Evolutionary conservation across 1,140 invertebrate species (phyloP), one percentile per base, ranked within the genome.

Genomic region (Aporrectodea caliginosa): DNA sequence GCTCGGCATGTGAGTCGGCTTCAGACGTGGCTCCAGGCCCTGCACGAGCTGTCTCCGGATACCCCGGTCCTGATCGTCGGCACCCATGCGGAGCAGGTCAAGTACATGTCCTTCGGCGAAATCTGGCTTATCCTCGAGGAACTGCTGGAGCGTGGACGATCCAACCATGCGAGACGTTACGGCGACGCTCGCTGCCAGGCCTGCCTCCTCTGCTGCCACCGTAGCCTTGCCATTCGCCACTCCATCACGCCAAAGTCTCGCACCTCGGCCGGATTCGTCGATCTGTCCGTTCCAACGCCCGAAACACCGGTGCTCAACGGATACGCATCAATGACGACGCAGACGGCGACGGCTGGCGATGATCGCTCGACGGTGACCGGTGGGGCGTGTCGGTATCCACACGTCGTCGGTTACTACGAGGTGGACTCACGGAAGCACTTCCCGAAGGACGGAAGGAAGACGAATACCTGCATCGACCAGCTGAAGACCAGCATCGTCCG

Each of bases 381-480:
- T 16, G 72, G 78, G 16, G 22, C 34, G 16, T n/a, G n/a, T 1
- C 71, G 73, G 12, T 78, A 34, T 34, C 77, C 80, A 31, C 80
- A 81, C 35, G 69, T 81, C 35, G 75, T 81, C 33, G 80, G 80
- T n/a, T 81, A 78, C 68, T 81, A 81, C 34, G 80, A 81, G 68
- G 73, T 73, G 35, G 80, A 81, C 69, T 81, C 80, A 2, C 58
- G 71, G n/a, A 78, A 76, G 68, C 34, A 77, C 35, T 73, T 81
- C 32, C 80, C 80, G 30, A 81, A 81, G 73, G 80, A 81, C 35
- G 75, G 58, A 30, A 81, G 78, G 35, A 78, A 78, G 34, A 43
- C 22, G 31, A 81, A 81, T 43, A n/a, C 73, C 27, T 74, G 80
- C 58, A 73, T 81, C 29, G 80, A 81, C 35, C 77, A 74, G 75